These are phyloP conservation scores for Troides aeacus DNA, from an alignment of 2,888 invertebrate genomes.

Conservation along the genomic window DNA sequence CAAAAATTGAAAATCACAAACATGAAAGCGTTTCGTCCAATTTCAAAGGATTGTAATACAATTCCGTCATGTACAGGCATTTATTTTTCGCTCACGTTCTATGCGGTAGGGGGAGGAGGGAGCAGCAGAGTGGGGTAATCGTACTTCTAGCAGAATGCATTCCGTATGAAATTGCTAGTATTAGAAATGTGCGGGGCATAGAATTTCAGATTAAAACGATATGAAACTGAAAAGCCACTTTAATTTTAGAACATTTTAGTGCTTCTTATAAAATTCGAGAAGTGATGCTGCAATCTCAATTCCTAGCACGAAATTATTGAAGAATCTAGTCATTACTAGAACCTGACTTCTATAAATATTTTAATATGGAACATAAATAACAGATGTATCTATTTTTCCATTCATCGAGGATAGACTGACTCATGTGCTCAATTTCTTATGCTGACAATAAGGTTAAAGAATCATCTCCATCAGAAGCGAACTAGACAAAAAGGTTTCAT, in stretches of 20 bases:
- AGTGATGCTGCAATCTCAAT: neutral
- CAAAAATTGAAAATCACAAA: neutral
- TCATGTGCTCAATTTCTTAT: too few relatives aligned
- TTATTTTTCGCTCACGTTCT: constrained; percentile 5
- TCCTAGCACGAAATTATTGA: neutral
- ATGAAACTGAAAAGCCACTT: neutral
- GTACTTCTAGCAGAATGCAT: constrained; percentile 2
- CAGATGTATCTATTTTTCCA: too few relatives aligned
- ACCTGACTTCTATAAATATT: too few relatives aligned
- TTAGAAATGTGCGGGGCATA: constrained; percentile 1
- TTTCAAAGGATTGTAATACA: constrained; percentile 1
- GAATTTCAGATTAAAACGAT: constrained; percentile 1
- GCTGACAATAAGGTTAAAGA: too few relatives aligned
- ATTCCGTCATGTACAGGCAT: constrained; percentile 1
- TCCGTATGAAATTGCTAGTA: constrained; percentile 5
- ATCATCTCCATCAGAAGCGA: too few relatives aligned
- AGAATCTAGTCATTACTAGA: too few relatives aligned
- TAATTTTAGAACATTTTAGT: neutral
- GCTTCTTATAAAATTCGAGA: neutral
- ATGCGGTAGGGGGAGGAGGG: neutral
- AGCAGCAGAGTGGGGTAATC: too few relatives aligned
- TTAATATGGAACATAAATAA: too few relatives aligned
- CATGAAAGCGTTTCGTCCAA: neutral
- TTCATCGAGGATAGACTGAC: too few relatives aligned
- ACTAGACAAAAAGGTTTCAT: too few relatives aligned